phyloP scores from a whole-genome alignment of 2,113 vertebrate species.

The Proteles cristata region DNA sequence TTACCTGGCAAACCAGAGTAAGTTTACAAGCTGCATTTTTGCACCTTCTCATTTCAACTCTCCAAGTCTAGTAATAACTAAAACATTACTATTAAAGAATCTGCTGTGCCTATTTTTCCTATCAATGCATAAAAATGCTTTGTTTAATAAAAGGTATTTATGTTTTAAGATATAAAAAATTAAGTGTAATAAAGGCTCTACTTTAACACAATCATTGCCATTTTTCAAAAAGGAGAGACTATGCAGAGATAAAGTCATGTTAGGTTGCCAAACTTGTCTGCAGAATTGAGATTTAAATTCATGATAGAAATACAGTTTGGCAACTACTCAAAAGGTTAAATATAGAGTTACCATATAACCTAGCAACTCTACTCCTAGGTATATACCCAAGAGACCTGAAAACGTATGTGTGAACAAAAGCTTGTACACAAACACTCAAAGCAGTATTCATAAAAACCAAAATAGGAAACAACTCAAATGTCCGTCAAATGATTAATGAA shows the following conservation, averaged over 20 bases:
- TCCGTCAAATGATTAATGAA: neutral
- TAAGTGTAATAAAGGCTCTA: neutral
- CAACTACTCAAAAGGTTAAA: neutral
- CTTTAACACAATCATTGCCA: neutral
- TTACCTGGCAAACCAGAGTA: neutral
- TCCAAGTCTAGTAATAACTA: neutral
- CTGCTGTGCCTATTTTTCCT: neutral
- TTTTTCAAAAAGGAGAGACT: neutral
- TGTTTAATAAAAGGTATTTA: neutral
- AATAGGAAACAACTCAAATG: neutral
- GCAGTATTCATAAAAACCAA: neutral
- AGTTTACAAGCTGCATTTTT: neutral
- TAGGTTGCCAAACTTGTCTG: neutral
- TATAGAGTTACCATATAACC: neutral
- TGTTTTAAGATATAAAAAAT: slow-evolving; percentile 9
- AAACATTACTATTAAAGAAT: neutral
- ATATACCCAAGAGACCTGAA: neutral
- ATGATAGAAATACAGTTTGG: neutral
- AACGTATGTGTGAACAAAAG: neutral
- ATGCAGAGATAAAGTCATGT: neutral
- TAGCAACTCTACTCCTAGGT: neutral
- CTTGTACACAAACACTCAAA: neutral
- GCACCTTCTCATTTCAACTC: neutral
- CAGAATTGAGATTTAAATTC: slow-evolving; percentile 32
- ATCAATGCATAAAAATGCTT: neutral